A percentile compares a stretch with the other conserved stretches of the same genome.
Conservation (phyloP, 2,888 invertebrate genomes). For the Polydrusus tereticollis region DNA sequence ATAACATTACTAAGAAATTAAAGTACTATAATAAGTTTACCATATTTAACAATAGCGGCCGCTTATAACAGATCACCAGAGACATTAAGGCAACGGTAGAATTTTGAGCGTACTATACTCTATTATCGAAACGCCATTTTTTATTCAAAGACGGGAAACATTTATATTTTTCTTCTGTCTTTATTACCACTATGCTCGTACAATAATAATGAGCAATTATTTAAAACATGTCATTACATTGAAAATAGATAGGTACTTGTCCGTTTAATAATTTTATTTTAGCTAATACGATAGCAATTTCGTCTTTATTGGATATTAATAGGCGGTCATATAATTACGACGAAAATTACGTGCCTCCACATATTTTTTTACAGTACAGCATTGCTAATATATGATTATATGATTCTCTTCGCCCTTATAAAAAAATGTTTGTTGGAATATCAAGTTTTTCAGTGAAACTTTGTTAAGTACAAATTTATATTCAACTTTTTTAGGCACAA, state of each 20-base stretch:
- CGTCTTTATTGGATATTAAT: conserved; percentile 48
- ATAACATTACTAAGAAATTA: no score
- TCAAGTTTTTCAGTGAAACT: conserved; percentile 17
- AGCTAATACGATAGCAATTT: conserved; percentile 45
- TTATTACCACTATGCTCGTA: neutral
- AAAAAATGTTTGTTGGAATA: conserved; percentile 26
- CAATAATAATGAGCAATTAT: conserved; percentile 24
- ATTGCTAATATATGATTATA: conserved; percentile 40
- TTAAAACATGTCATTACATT: conserved; percentile 27
- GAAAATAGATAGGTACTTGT: conserved; percentile 23
- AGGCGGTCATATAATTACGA: conserved; percentile 44
- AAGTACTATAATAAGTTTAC: no score
- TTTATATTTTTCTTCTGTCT: conserved; percentile 1
- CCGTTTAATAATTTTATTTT: conserved; percentile 33
- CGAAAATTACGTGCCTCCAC: conserved; percentile 38
- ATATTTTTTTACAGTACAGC: conserved; percentile 37
- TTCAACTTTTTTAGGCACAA: no score
- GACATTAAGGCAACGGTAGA: no score
- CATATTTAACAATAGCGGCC: no score
- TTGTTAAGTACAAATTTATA: no score
- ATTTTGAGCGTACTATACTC: no score
- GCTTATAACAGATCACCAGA: no score
- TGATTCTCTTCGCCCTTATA: conserved; percentile 26
- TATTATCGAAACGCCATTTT: neutral
- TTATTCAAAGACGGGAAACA: neutral